A percentile compares a stretch with the other conserved stretches of the same genome.
These are phyloP conservation scores for Nezara viridula DNA, from an alignment of 2,888 invertebrate genomes.

Conservation along the genomic window DNA sequence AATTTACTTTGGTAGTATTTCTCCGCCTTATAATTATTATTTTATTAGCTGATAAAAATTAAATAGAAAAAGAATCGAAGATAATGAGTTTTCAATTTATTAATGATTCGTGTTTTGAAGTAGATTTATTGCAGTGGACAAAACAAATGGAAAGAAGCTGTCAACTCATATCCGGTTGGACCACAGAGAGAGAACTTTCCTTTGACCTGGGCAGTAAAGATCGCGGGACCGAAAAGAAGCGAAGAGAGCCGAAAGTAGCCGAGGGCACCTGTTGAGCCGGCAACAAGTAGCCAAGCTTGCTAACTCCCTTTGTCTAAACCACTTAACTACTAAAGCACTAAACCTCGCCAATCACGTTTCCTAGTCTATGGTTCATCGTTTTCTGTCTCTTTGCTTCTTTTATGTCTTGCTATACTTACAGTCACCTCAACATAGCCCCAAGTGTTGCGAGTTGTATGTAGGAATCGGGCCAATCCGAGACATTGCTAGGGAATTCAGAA, in stretches of 20 bases:
- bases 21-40: too few species aligned
- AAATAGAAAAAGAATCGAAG: not conserved
- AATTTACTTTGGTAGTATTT: too few species aligned
- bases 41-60: too few species aligned
- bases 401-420: not conserved
- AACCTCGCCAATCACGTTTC: slow-evolving; percentile 15
- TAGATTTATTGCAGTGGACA: not conserved
- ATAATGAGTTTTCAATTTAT: not conserved
- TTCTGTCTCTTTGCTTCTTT: not conserved
- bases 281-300: slow-evolving; percentile 54
- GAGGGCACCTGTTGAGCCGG: slow-evolving; percentile 60
- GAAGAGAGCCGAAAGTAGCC: slow-evolving; percentile 28
- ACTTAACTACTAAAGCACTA: slow-evolving; percentile 43
- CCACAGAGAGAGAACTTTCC: not conserved
- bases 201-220: not conserved
- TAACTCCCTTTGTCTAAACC: slow-evolving; percentile 43
- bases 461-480: too few species aligned
- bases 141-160: not conserved
- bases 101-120: not conserved
- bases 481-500: too few species aligned
- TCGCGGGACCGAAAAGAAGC: slow-evolving; percentile 48
- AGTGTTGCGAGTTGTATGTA: not conserved
- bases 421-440: not conserved
- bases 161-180: not conserved
- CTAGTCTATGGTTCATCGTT: not conserved